Evolutionary conservation across 2,888 invertebrate species (phyloP), one percentile per base, ranked within the genome.

Genomic region (Eupithecia inturbata): DNA sequence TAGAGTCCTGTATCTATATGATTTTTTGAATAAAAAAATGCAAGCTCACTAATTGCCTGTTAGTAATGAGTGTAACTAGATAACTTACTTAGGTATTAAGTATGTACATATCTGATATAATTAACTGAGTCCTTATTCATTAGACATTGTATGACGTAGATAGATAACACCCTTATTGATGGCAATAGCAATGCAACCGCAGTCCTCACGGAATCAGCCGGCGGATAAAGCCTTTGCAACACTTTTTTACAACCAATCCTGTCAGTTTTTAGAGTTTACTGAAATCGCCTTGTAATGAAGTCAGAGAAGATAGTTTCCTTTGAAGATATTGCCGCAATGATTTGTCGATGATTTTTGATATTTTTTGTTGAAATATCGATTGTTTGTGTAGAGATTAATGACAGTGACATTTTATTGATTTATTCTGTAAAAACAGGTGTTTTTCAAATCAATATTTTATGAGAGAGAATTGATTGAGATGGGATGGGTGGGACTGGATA

Each of bases 321-420:
- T 86, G 85, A 80, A 72, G 75, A 63, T 63, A 76, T 69, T 72
- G 66, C 62, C 79, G 70, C 81, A 74, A 82, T 83, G 82, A 85
- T 83, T 85, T 85, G 86, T 80, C 80, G 78, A 75, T 76, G 68
- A 73, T 7, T 9, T 33, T 64, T 16, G 33, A 31, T 64, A 64
- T 64, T 87, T 87, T 88, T 86, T 88, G 83, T 82, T 78, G 76
- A 80, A 78, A 79, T 76, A 78, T 80, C 86, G 82, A 87, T 85
- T 85, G 86, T 85, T 85, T 85, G 33, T 64, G 63, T 33, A 10
- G 12, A n/a, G 63, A 62, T 31, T 31, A 62, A 31, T 7, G 31
- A 19, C 62, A 22, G 12, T 64, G 63, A 64, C 63, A 64, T 33
- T 33, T 33, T 33, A 64, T 64, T 64, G 63, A 64, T 64, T 64